Base-by-base conservation (phyloP, 2,113 vertebrate species). In the Caranx melampygus region DNA sequence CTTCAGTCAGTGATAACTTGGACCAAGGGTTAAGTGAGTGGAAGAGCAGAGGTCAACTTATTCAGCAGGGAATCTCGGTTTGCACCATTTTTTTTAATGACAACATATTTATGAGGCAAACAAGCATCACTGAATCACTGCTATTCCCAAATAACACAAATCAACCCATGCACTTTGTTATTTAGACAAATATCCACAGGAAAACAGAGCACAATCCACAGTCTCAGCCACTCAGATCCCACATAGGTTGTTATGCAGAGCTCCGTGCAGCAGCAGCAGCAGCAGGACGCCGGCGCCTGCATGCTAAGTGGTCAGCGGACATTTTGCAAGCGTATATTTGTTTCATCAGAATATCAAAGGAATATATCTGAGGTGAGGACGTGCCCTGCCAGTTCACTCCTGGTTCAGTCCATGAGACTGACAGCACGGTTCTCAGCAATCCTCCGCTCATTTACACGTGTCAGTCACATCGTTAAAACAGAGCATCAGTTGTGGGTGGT, bases 271-370 rank as follows among this genome's bases (percentile, higher is more conserved):
- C 26, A 26, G 26, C 26, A 26, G 26, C 26, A 26, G 26, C 26
- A 26, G 62, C 58, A 37, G 40, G 18, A 74, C 67, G 6, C 40
- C 66, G 20, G 44, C 1, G 35, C 40, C 57, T 78, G 75, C 72
- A 81, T 78, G 66, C 66, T 73, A 69, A 86, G 71, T 59, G 77
- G 76, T 72, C 73, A 62, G n/a, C 33, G 35, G 52, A 58, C 31
- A 5, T 44, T 65, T 72, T 37, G 57, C 18, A 14, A 55, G 62
- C 70, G 63, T 33, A 6, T 52, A 42, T 62, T 62, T 47, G 52
- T 81, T 69, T 72, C n/a, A 31, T 74, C 40, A 55, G 33, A 78
- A 72, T 62, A 76, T 75, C 61, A 75, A 18, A 70, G 21, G 35
- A 63, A 63, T 59, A 52, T 65, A 68, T 26, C 26, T 66, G 58